Evolutionary conservation across 2,888 invertebrate genomes (phyloP).

Genomic region (Ferrisia virgata): DNA sequence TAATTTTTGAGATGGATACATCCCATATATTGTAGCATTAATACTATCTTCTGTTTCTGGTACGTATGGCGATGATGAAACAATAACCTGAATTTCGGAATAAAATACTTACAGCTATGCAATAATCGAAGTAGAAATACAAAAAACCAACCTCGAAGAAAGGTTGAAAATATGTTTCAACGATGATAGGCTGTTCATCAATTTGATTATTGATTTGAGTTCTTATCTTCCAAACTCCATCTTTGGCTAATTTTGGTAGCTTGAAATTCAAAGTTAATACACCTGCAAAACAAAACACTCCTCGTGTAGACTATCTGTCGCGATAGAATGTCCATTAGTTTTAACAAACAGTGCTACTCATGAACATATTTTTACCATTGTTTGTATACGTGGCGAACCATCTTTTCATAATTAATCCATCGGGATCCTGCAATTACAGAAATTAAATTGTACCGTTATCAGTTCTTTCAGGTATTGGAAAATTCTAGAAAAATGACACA

Average conservation of each 20-base stretch:
- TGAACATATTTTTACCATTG: constrained; percentile 52
- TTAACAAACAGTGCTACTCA: too few species aligned
- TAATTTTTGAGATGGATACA: constrained; percentile 52
- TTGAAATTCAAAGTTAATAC: constrained; percentile 53
- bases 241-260: constrained; percentile 53
- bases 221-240: constrained; percentile 54
- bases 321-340: too few species aligned
- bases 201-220: constrained; percentile 53
- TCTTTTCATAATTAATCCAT: constrained; percentile 53
- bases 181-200: constrained; percentile 52
- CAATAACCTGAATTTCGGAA: constrained; percentile 51
- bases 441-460: neutral
- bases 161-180: constrained; percentile 54
- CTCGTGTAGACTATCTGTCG: too few species aligned
- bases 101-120: neutral
- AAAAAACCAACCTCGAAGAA: constrained; percentile 52
- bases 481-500: constrained; percentile 46
- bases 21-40: constrained; percentile 51
- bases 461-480: neutral
- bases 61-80: constrained; percentile 52
- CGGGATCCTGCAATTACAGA: constrained; percentile 52
- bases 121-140: neutral
- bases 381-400: constrained; percentile 54
- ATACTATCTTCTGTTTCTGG: constrained; percentile 52
- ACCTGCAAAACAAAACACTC: constrained; percentile 52